These are phyloP conservation scores for Aplidium turbinatum DNA, from an alignment of 23 tunicate species.

Conservation along the genomic window DNA sequence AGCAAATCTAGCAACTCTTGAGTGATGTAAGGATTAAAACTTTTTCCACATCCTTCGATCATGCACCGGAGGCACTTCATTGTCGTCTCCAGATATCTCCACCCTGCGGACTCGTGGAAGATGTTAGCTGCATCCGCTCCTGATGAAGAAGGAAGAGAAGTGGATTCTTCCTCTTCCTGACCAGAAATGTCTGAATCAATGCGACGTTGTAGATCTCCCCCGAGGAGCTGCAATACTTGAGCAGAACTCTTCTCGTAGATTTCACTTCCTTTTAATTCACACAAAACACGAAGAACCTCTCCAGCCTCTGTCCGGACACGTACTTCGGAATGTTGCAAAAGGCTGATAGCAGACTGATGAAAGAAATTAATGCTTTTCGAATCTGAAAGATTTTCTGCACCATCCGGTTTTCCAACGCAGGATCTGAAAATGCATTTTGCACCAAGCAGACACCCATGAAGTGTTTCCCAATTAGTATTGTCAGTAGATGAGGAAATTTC, in stretches of 20 bases:
- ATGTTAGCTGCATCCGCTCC: conserved; percentile 37
- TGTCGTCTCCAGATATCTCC: conserved; percentile 95
- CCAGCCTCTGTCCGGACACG: conserved; percentile 76
- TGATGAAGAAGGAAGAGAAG: conserved; percentile 8
- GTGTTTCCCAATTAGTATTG: conserved; percentile 34
- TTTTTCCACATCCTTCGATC: conserved; percentile 81
- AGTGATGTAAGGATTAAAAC: conserved; percentile 56
- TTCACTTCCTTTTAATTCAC: conserved; percentile 36
- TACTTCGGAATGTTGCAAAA: conserved; percentile 61
- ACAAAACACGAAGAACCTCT: conserved; percentile 60
- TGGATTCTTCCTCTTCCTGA: neutral
- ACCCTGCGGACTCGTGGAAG: conserved; percentile 93
- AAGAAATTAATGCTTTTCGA: conserved; percentile 14
- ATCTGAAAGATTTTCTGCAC: neutral
- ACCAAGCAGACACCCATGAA: conserved; percentile 82
- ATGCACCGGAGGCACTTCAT: conserved; percentile 84
- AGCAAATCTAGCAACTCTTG: conserved; percentile 76
- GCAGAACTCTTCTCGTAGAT: conserved; percentile 13
- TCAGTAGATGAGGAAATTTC: neutral
- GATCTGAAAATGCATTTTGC: conserved; percentile 51
- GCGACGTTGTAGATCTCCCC: conserved; percentile 38
- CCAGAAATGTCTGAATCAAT: conserved; percentile 34
- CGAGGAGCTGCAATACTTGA: conserved; percentile 22
- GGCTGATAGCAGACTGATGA: conserved; percentile 17
- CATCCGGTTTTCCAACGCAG: neutral